Evolutionary conservation across 2,113 vertebrate genomes (phyloP).

Genomic region (Lophotis ruficrista): DNA sequence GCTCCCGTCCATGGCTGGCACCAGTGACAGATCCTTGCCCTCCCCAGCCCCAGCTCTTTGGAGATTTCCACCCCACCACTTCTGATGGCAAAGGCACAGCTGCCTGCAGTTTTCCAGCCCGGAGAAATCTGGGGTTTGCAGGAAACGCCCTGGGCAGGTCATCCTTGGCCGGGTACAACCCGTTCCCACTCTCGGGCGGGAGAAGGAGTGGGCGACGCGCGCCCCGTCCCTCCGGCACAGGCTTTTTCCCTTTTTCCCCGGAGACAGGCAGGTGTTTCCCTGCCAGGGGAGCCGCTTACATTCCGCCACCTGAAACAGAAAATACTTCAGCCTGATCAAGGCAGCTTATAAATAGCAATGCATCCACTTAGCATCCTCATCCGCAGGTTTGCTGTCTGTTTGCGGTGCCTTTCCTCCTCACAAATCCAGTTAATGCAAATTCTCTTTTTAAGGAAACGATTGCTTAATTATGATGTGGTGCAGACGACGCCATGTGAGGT

Average conservation of each 20-base stretch:
- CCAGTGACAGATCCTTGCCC: background rate
- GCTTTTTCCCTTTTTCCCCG: background rate
- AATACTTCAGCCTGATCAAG: conserved; percentile 44
- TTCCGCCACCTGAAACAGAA: conserved; percentile 64
- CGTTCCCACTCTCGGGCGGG: background rate
- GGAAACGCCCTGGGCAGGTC: background rate
- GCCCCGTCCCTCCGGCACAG: background rate
- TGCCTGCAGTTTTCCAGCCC: background rate
- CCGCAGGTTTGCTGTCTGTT: conserved; percentile 63
- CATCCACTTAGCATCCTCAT: conserved; percentile 61
- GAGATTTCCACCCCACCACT: background rate
- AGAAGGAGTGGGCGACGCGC: background rate
- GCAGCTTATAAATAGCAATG: conserved; percentile 65
- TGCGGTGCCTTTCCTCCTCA: conserved; percentile 40
- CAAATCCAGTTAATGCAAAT: conserved; percentile 64
- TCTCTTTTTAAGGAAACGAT: conserved; percentile 11
- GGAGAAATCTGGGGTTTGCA: background rate
- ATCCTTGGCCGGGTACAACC: background rate
- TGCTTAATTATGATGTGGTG: conserved; percentile 13
- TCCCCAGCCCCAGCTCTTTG: background rate
- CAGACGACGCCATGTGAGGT: background rate
- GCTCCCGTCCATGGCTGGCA: background rate
- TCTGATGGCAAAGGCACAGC: background rate
- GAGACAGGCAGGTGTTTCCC: conserved; percentile 68
- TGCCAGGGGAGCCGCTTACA: conserved; percentile 21